Evolutionary conservation across 2,113 vertebrate genomes (phyloP).

Genomic region (Charina bottae): DNA sequence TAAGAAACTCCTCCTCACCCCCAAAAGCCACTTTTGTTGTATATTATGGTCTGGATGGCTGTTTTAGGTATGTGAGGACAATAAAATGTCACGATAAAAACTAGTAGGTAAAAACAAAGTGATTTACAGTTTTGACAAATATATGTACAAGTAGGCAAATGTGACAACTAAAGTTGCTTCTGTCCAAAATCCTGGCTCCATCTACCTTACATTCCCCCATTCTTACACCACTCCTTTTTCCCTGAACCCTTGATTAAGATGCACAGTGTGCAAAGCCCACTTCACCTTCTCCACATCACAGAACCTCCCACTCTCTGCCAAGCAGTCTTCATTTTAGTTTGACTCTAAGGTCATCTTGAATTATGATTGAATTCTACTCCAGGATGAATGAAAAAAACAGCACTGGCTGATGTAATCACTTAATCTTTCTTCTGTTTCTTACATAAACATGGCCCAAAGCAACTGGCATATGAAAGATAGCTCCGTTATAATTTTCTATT

Average conservation of each 20-base stretch:
- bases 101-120: background rate
- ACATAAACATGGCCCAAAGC: background rate
- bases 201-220: background rate
- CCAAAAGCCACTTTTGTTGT: background rate
- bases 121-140: background rate
- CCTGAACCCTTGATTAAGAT: background rate
- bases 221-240: background rate
- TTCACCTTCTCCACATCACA: background rate
- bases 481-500: background rate
- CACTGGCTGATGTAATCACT: background rate
- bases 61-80: background rate
- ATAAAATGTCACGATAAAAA: background rate
- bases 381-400: background rate
- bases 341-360: background rate
- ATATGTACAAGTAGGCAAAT: background rate
- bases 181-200: fast-evolving
- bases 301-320: background rate
- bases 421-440: background rate
- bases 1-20: background rate
- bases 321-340: background rate
- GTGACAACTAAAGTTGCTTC: fast-evolving
- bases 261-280: background rate
- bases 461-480: background rate
- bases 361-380: background rate
- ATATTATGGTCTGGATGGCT: background rate